phyloP scores from a whole-genome alignment of 2,888 invertebrate genomes.

The Pseudococcus jackbeardsleyi region DNA sequence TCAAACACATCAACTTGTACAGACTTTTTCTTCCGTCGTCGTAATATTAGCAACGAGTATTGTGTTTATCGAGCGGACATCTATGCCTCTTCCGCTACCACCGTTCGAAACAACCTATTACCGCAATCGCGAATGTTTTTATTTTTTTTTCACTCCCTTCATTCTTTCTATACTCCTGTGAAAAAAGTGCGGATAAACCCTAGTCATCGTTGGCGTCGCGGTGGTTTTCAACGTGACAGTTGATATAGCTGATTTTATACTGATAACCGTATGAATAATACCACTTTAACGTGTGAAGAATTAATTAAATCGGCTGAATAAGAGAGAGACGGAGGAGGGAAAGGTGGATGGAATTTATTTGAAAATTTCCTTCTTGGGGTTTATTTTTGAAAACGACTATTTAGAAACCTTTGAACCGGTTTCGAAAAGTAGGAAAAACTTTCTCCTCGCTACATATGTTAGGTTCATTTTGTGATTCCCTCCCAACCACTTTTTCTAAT shows the following conservation, averaged over 20 bases:
- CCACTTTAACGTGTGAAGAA: conserved; percentile 42
- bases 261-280: neutral
- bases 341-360: neutral
- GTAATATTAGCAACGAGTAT: conserved; percentile 57
- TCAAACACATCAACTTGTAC: conserved; percentile 64
- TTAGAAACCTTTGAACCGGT: too few species aligned
- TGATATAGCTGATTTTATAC: conserved; percentile 16
- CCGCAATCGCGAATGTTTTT: conserved; percentile 60
- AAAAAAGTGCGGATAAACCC: conserved; percentile 33
- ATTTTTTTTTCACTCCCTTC: conserved; percentile 20
- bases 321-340: neutral
- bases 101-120: conserved; percentile 57
- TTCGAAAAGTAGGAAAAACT: too few species aligned
- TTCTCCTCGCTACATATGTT: too few species aligned
- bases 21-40: conserved; percentile 59
- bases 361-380: neutral
- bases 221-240: conserved; percentile 42
- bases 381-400: too few species aligned
- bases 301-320: neutral
- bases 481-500: too few species aligned
- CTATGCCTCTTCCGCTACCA: conserved; percentile 31
- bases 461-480: too few species aligned
- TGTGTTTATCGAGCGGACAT: conserved; percentile 59
- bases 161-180: neutral
- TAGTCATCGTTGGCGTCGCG: conserved; percentile 1